Conservation (phyloP, 1,140 invertebrate species). For the Polypedilum pembai region DNA sequence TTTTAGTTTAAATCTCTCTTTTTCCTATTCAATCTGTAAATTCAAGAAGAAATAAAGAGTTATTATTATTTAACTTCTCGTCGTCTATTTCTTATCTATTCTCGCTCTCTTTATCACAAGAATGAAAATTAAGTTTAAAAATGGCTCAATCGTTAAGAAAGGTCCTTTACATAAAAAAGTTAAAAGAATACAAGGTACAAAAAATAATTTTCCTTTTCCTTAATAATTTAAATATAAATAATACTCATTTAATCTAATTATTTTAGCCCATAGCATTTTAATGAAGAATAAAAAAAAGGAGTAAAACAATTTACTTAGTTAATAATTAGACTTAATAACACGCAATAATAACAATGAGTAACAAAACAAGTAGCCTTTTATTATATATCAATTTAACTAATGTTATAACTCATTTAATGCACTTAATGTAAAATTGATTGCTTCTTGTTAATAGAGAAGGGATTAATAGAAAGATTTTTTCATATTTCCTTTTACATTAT, state of each 20-base stretch:
- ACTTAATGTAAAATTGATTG: slow-evolving; percentile 12
- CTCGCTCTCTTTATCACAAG: background rate
- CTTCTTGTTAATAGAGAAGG: background rate
- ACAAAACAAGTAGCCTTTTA: background rate
- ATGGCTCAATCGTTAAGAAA: slow-evolving; percentile 20
- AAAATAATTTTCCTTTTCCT: background rate
- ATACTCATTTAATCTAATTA: too few species aligned
- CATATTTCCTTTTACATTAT: background rate
- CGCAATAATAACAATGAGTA: too few species aligned
- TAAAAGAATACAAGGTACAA: background rate
- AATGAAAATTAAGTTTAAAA: slow-evolving; percentile 24
- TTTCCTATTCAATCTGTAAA: too few species aligned
- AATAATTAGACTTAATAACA: too few species aligned
- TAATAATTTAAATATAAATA: background rate
- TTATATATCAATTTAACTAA: background rate
- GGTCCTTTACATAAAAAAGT: background rate
- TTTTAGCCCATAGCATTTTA: too few species aligned
- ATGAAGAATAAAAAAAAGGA: too few species aligned
- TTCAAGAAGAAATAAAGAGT: too few species aligned
- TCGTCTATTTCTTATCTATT: background rate
- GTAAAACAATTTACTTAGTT: too few species aligned
- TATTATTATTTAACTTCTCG: too few species aligned
- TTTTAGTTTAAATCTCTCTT: too few species aligned
- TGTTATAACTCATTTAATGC: slow-evolving; percentile 1
- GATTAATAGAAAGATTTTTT: background rate